A percentile compares a stretch with the other conserved stretches of the same genome.
Evolutionary conservation across 2,888 invertebrate genomes (phyloP).

Genomic region (Cephus sareptanus): DNA sequence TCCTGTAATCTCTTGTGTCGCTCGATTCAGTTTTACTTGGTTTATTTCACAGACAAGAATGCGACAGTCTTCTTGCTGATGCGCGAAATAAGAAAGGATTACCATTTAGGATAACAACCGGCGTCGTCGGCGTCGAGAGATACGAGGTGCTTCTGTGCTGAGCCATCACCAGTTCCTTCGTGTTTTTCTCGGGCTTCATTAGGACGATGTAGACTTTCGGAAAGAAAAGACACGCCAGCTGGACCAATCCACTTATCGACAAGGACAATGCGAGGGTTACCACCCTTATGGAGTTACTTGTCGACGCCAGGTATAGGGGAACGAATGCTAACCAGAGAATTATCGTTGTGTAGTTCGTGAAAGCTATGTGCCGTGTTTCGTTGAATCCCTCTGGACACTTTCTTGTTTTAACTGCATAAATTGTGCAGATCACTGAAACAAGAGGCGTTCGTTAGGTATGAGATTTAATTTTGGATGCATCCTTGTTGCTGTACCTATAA

Average conservation of each 20-base stretch:
- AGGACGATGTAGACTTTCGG: constrained; percentile 71
- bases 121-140: constrained; percentile 39
- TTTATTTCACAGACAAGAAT: not conserved
- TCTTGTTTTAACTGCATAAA: constrained; percentile 70
- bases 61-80: constrained; percentile 25
- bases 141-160: constrained; percentile 56
- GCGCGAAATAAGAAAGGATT: constrained; percentile 36
- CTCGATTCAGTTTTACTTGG: not conserved
- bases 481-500: constrained; percentile 60
- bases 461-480: not conserved
- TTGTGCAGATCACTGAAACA: constrained; percentile 64
- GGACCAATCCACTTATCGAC: constrained; percentile 69
- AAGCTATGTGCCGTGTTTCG: constrained; percentile 70
- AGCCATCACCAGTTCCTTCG: constrained; percentile 70
- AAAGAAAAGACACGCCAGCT: constrained; percentile 68
- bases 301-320: constrained; percentile 68
- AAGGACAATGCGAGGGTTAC: constrained; percentile 69
- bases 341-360: constrained; percentile 70
- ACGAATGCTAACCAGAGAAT: constrained; percentile 71
- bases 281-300: constrained; percentile 66
- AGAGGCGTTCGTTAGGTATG: not conserved
- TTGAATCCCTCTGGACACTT: constrained; percentile 73
- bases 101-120: constrained; percentile 51
- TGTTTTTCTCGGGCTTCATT: constrained; percentile 71
- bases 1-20: not conserved